phyloP scores from a whole-genome alignment of 2,113 vertebrate species.

The Edolisoma coerulescens region DNA sequence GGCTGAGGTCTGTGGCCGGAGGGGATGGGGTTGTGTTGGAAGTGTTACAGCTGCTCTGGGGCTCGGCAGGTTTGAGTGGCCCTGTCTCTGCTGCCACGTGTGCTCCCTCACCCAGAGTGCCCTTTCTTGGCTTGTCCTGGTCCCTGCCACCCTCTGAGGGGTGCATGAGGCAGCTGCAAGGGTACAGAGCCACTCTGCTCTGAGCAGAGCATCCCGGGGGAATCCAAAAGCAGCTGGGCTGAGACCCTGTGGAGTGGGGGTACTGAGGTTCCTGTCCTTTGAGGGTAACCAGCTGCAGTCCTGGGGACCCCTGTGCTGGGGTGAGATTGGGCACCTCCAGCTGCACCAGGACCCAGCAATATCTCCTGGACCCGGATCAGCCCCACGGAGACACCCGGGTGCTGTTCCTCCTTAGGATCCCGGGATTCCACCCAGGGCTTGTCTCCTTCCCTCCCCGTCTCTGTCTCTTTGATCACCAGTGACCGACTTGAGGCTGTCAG shows the following conservation, averaged over 20 bases:
- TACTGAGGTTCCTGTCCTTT: background rate
- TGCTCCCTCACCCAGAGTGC: background rate
- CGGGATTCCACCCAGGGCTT: background rate
- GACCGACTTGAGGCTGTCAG: background rate
- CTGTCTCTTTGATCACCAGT: conserved; percentile 1
- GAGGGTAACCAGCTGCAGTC: background rate
- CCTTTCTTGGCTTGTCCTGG: background rate
- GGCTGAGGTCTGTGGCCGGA: background rate
- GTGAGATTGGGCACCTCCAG: background rate
- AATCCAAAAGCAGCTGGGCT: background rate
- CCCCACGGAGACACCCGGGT: rapidly evolving
- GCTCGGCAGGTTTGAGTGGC: background rate
- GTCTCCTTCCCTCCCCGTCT: background rate
- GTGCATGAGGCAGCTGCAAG: background rate
- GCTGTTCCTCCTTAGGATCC: background rate
- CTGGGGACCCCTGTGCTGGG: background rate
- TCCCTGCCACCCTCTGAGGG: background rate
- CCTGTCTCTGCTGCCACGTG: rapidly evolving
- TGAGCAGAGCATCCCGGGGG: background rate
- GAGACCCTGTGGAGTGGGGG: background rate
- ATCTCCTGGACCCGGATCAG: background rate
- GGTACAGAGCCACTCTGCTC: background rate
- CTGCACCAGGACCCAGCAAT: rapidly evolving
- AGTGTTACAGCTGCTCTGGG: background rate
- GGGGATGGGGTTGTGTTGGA: background rate